These are phyloP conservation scores for Aporophyla lueneburgensis DNA, from an alignment of 2,888 invertebrate species.

Conservation along the genomic window DNA sequence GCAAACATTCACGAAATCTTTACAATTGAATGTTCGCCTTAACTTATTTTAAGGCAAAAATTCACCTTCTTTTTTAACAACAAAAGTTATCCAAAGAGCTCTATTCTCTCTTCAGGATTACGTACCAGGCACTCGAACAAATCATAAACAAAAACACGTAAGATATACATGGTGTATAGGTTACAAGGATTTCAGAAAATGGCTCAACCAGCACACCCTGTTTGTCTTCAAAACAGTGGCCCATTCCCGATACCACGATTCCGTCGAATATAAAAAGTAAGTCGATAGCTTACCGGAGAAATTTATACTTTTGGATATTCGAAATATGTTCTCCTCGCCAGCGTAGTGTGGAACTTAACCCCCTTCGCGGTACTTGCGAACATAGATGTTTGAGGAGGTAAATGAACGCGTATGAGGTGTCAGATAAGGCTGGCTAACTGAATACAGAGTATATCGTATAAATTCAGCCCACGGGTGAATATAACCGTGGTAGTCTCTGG, in stretches of 20 bases:
- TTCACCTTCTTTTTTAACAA: slow-evolving; percentile 6
- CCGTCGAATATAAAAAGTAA: slow-evolving; percentile 90
- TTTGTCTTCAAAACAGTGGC: slow-evolving; percentile 89
- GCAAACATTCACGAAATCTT: no score
- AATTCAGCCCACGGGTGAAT: slow-evolving; percentile 90
- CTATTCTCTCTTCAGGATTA: slow-evolving; percentile 47
- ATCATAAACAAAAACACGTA: slow-evolving; percentile 67
- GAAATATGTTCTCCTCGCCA: slow-evolving; percentile 86
- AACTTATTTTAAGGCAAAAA: no score
- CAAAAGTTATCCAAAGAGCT: slow-evolving; percentile 33
- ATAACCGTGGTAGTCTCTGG: slow-evolving; percentile 88
- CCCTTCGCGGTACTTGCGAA: slow-evolving; percentile 17
- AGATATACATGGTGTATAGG: slow-evolving; percentile 57
- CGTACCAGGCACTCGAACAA: slow-evolving; percentile 53
- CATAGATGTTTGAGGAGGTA: slow-evolving; percentile 41
- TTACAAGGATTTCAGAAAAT: slow-evolving; percentile 62
- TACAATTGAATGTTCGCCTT: no score
- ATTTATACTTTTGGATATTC: slow-evolving; percentile 91
- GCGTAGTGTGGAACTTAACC: slow-evolving; percentile 66
- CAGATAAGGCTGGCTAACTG: slow-evolving; percentile 77
- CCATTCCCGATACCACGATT: slow-evolving; percentile 86
- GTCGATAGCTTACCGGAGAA: slow-evolving; percentile 90
- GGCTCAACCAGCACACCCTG: slow-evolving; percentile 74
- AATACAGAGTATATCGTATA: slow-evolving; percentile 89
- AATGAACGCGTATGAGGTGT: slow-evolving; percentile 70